Base-by-base conservation (phyloP, 1,140 invertebrate genomes). In the Melanaphis sacchari region DNA sequence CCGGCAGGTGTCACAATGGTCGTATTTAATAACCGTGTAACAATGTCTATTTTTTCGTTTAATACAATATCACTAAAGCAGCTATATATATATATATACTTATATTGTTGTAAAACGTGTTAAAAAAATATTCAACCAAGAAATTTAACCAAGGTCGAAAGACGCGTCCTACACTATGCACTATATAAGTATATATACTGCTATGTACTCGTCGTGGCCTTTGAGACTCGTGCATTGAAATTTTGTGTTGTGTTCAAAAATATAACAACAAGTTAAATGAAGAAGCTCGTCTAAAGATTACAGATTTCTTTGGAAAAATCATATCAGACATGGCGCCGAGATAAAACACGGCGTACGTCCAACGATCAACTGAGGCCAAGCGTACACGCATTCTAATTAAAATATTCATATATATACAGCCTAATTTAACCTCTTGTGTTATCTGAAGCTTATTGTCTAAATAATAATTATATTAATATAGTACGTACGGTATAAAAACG, bases 11-110 rank as follows among this genome's bases (percentile, higher is more conserved):
- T 52, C 46, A 84, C 43, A 90, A 66, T 66, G 52, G 89, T 66
- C 24, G 38, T 31, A 90, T 90, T 66, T 93, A 93, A 93, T 93
- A 26, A 52, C 91, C 81, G 38, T 93, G 91, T 93, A 93, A 93
- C 91, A 93, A 93, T 85, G 52, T 66, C 54, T 40, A 90, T 90
- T 90, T 59, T 66, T 90, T 59, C 49, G 0, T 41, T 90, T 59
- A 54, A 41, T 66, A 90, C 4, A 59, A 40, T 40, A 66, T 31
- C 59, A 90, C 26, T 41, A 59, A n/a, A n/a, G 41, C 38, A 41
- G 18, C 18, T 76, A 76, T n/a, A 59, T 31, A 26, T 26, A 59
- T 59, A 59, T 59, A 49, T 7, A 26, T 26, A 54, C 24, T 54
- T 24, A 22, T 59, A 66, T n/a, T 66, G 15, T 36, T 18, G 15